Percentiles rank a stretch among this genome's conserved stretches.
These are phyloP conservation scores for Ceratina japonica DNA, from an alignment of 1,140 invertebrate species.

Conservation along the genomic window DNA sequence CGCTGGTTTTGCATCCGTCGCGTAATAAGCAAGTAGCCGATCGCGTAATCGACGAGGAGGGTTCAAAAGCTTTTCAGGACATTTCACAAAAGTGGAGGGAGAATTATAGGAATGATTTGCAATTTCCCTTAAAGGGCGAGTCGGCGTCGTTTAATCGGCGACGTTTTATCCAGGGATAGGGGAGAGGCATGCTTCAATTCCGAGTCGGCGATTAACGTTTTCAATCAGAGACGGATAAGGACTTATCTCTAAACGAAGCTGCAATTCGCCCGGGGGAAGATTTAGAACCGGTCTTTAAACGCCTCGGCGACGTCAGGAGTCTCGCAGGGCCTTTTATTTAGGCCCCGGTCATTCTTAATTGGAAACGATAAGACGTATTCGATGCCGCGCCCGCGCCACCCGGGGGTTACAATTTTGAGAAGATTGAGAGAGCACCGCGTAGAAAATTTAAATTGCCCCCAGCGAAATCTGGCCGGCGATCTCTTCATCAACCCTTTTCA, in stretches of 20 bases:
- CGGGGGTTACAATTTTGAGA: conserved; percentile 2
- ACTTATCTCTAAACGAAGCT: conserved; percentile 26
- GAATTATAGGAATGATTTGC: too few relatives aligned
- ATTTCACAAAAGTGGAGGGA: too few relatives aligned
- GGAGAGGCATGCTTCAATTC: conserved; percentile 1
- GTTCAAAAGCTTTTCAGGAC: not conserved
- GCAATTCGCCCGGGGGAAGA: conserved; percentile 24
- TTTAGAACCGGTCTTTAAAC: conserved; percentile 14
- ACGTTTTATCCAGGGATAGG: not conserved
- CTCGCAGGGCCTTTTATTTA: conserved; percentile 29
- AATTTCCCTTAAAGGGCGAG: conserved; percentile 6
- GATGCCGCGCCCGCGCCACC: too few relatives aligned
- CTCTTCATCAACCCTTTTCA: conserved; percentile 5
- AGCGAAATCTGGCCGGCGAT: conserved; percentile 8
- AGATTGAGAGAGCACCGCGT: not conserved
- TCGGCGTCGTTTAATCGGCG: not conserved
- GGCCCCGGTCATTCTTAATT: conserved; percentile 13
- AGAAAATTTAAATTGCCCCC: not conserved
- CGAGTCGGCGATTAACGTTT: conserved; percentile 30
- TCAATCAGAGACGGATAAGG: conserved; percentile 34
- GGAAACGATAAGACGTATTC: conserved; percentile 13
- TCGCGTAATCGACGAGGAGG: too few relatives aligned
- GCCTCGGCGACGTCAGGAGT: conserved; percentile 5
- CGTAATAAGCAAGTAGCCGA: not conserved
- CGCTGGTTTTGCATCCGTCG: not conserved